Conservation (phyloP, 1,140 invertebrate species). For the Euschistus heros region DNA sequence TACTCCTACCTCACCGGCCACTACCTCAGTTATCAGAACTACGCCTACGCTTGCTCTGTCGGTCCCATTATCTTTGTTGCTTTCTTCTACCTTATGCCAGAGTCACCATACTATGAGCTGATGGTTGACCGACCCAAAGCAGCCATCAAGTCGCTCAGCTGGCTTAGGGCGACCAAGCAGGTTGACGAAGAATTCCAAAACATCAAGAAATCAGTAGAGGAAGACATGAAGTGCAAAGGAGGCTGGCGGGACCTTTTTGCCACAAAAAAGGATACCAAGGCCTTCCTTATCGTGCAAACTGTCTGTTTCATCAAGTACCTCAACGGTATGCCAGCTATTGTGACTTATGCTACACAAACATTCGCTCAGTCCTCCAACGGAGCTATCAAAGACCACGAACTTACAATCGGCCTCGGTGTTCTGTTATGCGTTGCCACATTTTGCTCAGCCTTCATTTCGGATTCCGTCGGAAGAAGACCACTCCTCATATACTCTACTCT, state of each 20-base stretch:
- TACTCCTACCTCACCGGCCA: conserved; percentile 65
- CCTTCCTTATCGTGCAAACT: conserved; percentile 27
- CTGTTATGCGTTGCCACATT: conserved; percentile 30
- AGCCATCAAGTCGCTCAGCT: not conserved
- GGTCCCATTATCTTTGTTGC: conserved; percentile 42
- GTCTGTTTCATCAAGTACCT: conserved; percentile 25
- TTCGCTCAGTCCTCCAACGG: conserved; percentile 20
- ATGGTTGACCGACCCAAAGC: not conserved
- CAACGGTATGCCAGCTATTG: conserved; percentile 27
- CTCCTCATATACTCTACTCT: conserved; percentile 40
- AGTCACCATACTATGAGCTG: conserved; percentile 14
- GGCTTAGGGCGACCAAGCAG: conserved; percentile 32
- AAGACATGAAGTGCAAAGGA: conserved; percentile 18
- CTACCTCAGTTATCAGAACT: conserved; percentile 50
- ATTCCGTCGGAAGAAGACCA: conserved; percentile 38
- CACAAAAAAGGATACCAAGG: conserved; percentile 19
- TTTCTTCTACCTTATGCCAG: not conserved
- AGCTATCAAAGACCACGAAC: not conserved
- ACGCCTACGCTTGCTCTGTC: conserved; percentile 51
- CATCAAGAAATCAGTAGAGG: conserved; percentile 24
- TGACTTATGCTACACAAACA: conserved; percentile 28
- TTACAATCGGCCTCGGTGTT: not conserved
- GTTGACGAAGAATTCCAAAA: conserved; percentile 5
- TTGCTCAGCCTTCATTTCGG: conserved; percentile 25
- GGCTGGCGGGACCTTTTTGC: conserved; percentile 25